Conservation (phyloP, 2,888 invertebrate species). For the Lasioglossum calceatum region DNA sequence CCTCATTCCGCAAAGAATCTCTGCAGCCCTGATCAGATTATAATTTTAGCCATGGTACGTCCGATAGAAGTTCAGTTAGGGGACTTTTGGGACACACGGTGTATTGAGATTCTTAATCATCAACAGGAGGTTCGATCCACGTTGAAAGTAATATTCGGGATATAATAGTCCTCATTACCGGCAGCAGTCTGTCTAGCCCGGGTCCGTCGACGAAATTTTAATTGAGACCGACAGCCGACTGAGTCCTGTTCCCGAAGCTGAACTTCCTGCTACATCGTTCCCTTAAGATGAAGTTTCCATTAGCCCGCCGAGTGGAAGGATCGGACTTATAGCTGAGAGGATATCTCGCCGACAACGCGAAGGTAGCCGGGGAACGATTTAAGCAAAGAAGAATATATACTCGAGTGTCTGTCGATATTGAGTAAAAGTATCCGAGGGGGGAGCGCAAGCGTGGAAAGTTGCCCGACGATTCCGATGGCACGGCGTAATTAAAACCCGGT, state of each 20-base stretch:
- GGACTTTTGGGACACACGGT: neutral
- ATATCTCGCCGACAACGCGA: conserved; percentile 11
- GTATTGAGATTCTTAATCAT: neutral
- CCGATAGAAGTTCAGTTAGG: neutral
- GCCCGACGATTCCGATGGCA: neutral
- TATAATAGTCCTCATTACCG: neutral
- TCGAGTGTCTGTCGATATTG: conserved; percentile 46
- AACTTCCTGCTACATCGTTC: conserved; percentile 39
- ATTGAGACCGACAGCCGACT: conserved; percentile 40
- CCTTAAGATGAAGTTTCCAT: conserved; percentile 53
- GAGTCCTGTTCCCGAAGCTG: conserved; percentile 41
- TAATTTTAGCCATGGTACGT: neutral
- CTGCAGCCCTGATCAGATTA: neutral
- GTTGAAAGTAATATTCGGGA: conserved; percentile 4
- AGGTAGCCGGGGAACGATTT: conserved; percentile 13
- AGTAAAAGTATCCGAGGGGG: conserved; percentile 32
- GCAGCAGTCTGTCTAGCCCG: neutral
- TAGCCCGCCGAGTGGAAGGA: conserved; percentile 26
- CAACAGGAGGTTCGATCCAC: neutral
- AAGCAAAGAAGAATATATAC: conserved; percentile 45
- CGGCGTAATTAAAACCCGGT: conserved; percentile 37
- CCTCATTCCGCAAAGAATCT: too few species aligned
- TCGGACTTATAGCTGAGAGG: neutral
- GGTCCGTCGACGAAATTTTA: conserved; percentile 50
- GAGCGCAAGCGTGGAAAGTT: neutral